Evolutionary conservation across 2,797 vertebrate genomes (phyloP), one percentile per base, ranked within the genome.

Genomic region (Chrysocyon brachyurus): DNA sequence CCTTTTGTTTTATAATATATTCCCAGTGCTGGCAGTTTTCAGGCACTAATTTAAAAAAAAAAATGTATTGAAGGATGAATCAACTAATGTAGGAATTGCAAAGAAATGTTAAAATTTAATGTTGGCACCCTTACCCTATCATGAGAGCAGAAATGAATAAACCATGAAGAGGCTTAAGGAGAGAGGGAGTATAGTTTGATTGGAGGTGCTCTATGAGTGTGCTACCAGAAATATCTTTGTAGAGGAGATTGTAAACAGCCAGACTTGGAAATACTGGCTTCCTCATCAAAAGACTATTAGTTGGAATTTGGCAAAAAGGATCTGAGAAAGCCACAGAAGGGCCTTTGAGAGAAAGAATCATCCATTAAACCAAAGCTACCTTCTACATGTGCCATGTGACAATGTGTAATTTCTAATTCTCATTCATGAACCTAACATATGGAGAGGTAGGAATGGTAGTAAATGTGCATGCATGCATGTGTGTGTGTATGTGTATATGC

Each of bases 91-190:
- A 90, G 6, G 1, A 64, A n/a, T 77, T 89, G 52, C 21, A 75
- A 54, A 83, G 11, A 66, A 84, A 78, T 61, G 6, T 4, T 46
- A 57, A 90, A 90, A 83, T 31, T 0, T 46, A 15, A 12, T 28
- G 0, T 46, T 82, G 22, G 6, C 24, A n/a, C 4, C 1, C 5
- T 87, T 79, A 77, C 7, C 0, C 2, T 9, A 16, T 61, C 10
- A 52, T 2, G 16, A 91, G 2, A 82, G 49, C 11, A 64, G 87
- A 88, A 77, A 22, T 81, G 10, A 78, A 57, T 36, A 52, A 78
- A 17, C 7, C 3, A 66, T 31, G 28, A 64, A 77, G 5, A 70
- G 10, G 17, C 15, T 86, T 73, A 81, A 54, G 49, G 40, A 33
- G 26, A 21, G 14, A 90, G 3, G 31, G 3, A 26, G 1, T 8